Percentiles rank a stretch among this genome's conserved stretches.
Evolutionary conservation across 2,888 invertebrate genomes (phyloP).

Genomic region (Choristoneura rosaceana): DNA sequence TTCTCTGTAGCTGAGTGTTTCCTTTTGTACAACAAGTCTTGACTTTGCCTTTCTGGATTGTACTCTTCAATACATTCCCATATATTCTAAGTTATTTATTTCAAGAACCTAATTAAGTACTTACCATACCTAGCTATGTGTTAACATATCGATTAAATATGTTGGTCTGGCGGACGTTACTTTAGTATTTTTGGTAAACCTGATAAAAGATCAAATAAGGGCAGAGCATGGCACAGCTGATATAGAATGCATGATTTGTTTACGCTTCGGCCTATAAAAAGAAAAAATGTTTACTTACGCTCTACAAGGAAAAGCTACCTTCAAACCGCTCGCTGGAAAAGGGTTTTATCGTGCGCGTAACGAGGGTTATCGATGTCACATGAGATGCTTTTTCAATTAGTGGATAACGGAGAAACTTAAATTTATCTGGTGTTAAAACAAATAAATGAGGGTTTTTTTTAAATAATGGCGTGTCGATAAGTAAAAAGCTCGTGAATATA

Average conservation of each 20-base stretch:
- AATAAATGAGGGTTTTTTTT: background rate
- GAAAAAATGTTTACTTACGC: slow-evolving; percentile 53
- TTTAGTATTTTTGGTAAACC: slow-evolving; percentile 26
- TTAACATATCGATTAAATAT: background rate
- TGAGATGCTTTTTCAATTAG: slow-evolving; percentile 42
- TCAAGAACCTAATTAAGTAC: background rate
- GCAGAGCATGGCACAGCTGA: slow-evolving; percentile 55
- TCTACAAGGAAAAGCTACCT: slow-evolving; percentile 55
- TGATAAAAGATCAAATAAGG: slow-evolving; percentile 38
- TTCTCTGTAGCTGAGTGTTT: slow-evolving; percentile 56
- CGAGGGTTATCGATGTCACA: slow-evolving; percentile 43
- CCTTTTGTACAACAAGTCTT: slow-evolving; percentile 42
- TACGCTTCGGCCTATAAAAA: slow-evolving; percentile 62
- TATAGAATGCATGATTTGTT: slow-evolving; percentile 60
- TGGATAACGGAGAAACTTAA: slow-evolving; percentile 1
- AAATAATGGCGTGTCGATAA: background rate
- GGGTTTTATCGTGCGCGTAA: slow-evolving; percentile 47
- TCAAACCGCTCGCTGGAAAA: slow-evolving; percentile 57
- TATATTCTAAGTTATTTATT: background rate
- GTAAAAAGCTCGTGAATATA: background rate
- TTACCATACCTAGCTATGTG: background rate
- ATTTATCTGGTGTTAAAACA: background rate
- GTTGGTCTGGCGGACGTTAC: background rate
- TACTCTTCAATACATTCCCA: background rate
- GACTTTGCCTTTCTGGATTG: slow-evolving; percentile 8